Percentiles rank a stretch among this genome's conserved stretches.
Evolutionary conservation across 1,140 invertebrate species (phyloP).

Genomic region (Elymnias hypermnestra): DNA sequence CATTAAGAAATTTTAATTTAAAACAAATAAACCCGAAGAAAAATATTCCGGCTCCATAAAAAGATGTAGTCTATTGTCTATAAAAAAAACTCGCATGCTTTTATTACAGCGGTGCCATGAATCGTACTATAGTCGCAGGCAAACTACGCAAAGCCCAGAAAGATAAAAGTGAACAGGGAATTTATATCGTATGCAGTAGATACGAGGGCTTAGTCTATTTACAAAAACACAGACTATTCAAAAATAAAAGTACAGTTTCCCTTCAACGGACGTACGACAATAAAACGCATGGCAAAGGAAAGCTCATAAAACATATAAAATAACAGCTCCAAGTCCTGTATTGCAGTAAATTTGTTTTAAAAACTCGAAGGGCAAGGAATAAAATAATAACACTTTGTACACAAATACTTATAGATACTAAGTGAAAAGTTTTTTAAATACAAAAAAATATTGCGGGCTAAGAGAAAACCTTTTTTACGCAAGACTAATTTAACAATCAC

Average conservation of each 20-base stretch:
- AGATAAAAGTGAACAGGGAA: slow-evolving; percentile 2
- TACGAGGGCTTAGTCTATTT: slow-evolving; percentile 2
- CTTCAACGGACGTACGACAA: slow-evolving; percentile 1
- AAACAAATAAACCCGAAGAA: too few species aligned
- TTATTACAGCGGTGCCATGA: neutral
- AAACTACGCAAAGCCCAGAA: slow-evolving; percentile 1
- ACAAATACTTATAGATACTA: neutral
- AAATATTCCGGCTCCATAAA: too few species aligned
- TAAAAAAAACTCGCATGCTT: neutral
- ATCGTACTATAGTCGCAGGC: neutral
- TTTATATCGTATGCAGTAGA: neutral
- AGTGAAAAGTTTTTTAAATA: slow-evolving; percentile 2
- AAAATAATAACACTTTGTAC: neutral
- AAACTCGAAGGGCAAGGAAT: neutral
- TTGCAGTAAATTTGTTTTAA: neutral
- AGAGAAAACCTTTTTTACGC: too few species aligned
- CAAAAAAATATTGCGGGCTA: too few species aligned
- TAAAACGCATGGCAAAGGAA: neutral
- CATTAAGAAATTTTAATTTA: too few species aligned
- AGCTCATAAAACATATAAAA: neutral
- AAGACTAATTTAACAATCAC: too few species aligned
- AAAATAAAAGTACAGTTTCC: slow-evolving; percentile 4
- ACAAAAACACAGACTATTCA: neutral
- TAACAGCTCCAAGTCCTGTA: neutral
- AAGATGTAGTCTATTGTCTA: neutral